phyloP scores from a whole-genome alignment of 2,888 invertebrate genomes.

The Tenthredo scrophulariae region DNA sequence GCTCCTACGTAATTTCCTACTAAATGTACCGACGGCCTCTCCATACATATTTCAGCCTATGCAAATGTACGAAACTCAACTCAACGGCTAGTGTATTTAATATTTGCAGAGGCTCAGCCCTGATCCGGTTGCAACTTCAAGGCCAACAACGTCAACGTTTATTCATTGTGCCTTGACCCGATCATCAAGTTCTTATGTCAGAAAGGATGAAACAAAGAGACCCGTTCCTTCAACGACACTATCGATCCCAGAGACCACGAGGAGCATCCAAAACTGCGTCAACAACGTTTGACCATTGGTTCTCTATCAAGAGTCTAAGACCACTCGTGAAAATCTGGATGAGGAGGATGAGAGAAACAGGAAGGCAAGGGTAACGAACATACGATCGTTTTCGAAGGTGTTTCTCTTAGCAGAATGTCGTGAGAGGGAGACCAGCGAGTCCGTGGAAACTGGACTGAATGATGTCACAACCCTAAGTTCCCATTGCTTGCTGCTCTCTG shows the following conservation, averaged over 20 bases:
- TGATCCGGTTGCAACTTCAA: constrained; percentile 39
- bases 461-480: neutral
- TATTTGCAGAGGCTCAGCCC: constrained; percentile 42
- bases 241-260: neutral
- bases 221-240: neutral
- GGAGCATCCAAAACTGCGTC: neutral
- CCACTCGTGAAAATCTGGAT: neutral
- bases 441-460: neutral
- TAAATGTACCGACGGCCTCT: constrained; percentile 70
- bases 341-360: neutral
- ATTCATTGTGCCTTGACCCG: neutral
- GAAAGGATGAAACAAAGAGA: neutral
- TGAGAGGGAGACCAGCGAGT: neutral
- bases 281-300: neutral
- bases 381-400: neutral
- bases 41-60: constrained; percentile 72
- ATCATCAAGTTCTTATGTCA: neutral
- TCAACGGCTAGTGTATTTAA: constrained; percentile 31
- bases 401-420: neutral
- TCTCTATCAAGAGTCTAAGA: neutral
- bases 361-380: neutral
- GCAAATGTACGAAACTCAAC: constrained; percentile 45
- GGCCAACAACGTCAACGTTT: neutral
- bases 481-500: neutral
- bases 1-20: constrained; percentile 73